Base-by-base conservation (phyloP, 2,113 vertebrate genomes). In the Ictidomys tridecemlineatus region DNA sequence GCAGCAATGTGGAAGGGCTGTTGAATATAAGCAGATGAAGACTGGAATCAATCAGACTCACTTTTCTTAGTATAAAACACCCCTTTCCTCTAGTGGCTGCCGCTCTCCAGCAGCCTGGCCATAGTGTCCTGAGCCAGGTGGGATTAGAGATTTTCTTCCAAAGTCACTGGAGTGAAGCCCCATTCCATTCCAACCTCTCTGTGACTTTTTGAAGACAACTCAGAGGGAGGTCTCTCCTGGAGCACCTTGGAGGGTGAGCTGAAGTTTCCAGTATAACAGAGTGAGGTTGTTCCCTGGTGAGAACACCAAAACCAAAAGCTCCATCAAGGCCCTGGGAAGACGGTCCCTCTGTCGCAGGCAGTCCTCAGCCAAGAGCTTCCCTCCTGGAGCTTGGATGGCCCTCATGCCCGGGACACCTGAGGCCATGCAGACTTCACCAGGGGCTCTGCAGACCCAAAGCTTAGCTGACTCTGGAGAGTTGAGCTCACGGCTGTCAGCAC, bases 191-290 rank as follows among this genome's bases (percentile, higher is more conserved):
- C 45, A 80, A 76, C 24, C 14, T 37, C 42, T 8, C 4, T 1
- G 20, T 39, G 14, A 73, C 17, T 0, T 17, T 84, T 72, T 48
- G 85, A 83, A 51, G 63, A 76, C 30, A n/a, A 26, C 8, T 67
- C 37, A 28, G 1, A 39, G 32, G 22, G 32, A 4, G 58, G 34
- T 17, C 45, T 18, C 37, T 53, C 72, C 80, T 11, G 32, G 42
- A 48, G 9, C 76, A 45, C 51, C 9, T 30, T 34, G 26, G 48
- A 48, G 17, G 34, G 7, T 14, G 3, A 51, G 42, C 28, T 4
- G 0, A 79, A 91, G 42, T n/a, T 92, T 94, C 89, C 78, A 91
- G 73, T 51, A 63, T 73, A 82, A 82, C 42, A 79, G n/a, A 72
- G 24, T 28, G 26, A 26, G 24, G 61, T 45, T 32, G 7, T 37